Evolutionary conservation across 1,140 invertebrate species (phyloP).

Genomic region (Caerostris extrusa): DNA sequence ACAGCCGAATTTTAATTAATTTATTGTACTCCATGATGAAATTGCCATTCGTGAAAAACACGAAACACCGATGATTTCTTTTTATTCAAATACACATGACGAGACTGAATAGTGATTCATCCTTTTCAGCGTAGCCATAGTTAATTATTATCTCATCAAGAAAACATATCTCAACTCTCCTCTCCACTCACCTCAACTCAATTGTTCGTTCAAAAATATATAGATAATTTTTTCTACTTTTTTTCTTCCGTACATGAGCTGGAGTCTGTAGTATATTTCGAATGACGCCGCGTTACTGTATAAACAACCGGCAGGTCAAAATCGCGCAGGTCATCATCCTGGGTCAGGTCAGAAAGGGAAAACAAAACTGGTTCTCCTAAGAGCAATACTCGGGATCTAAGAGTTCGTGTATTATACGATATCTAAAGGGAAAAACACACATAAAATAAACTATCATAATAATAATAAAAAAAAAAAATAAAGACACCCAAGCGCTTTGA

Average conservation of each 20-base stretch:
- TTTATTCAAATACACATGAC: background rate
- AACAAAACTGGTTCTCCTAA: constrained; percentile 67
- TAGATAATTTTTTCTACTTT: background rate
- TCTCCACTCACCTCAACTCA: background rate
- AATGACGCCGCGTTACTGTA: constrained; percentile 56
- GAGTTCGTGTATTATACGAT: constrained; percentile 59
- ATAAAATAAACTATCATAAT: constrained; percentile 26
- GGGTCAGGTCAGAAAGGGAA: constrained; percentile 69
- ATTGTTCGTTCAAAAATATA: constrained; percentile 28
- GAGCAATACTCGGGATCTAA: constrained; percentile 50
- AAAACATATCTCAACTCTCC: background rate
- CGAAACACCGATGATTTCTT: background rate
- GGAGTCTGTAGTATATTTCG: constrained; percentile 17
- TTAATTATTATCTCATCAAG: constrained; percentile 45
- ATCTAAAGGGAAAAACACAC: constrained; percentile 55
- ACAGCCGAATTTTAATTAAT: too few relatives aligned
- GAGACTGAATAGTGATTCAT: background rate
- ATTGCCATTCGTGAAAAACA: background rate
- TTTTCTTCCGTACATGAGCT: background rate
- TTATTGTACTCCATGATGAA: background rate
- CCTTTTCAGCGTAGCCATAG: background rate
- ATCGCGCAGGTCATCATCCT: constrained; percentile 60
- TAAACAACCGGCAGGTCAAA: constrained; percentile 66
- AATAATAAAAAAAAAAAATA: constrained; percentile 15
- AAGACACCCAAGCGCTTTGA: background rate